These are phyloP conservation scores for Bedellia somnulentella DNA, from an alignment of 2,888 invertebrate species.

Conservation along the genomic window DNA sequence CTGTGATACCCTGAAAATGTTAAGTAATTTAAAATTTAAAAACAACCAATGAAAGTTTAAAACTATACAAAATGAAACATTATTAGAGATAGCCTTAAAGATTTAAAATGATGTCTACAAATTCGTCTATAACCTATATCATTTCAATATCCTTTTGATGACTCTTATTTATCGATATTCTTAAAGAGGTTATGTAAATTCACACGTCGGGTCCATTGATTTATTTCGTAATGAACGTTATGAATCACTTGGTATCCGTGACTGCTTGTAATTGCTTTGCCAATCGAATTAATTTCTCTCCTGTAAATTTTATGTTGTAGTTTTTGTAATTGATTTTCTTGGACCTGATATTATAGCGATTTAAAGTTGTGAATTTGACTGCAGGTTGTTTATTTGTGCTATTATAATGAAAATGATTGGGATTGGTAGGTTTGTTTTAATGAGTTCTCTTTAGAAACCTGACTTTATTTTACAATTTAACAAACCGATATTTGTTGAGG, in stretches of 20 bases:
- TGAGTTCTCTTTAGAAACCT: neutral
- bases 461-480: neutral
- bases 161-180: constrained; percentile 28
- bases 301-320: constrained; percentile 43
- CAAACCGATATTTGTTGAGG: too few relatives aligned
- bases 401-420: neutral
- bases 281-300: constrained; percentile 53
- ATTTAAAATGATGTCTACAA: too few relatives aligned
- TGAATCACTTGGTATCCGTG: constrained; percentile 49
- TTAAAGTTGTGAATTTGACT: neutral
- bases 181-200: constrained; percentile 36
- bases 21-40: too few relatives aligned
- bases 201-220: constrained; percentile 31
- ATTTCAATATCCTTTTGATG: too few relatives aligned
- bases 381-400: neutral
- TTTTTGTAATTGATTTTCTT: constrained; percentile 49
- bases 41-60: too few relatives aligned
- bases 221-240: constrained; percentile 35
- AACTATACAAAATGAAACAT: too few relatives aligned
- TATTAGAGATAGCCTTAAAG: too few relatives aligned
- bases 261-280: constrained; percentile 51
- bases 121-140: too few relatives aligned
- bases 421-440: neutral
- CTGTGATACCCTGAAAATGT: too few relatives aligned
- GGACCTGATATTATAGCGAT: constrained; percentile 14